Evolutionary conservation across 2,113 vertebrate species (phyloP).

Genomic region (Bolborhynchus lineola): DNA sequence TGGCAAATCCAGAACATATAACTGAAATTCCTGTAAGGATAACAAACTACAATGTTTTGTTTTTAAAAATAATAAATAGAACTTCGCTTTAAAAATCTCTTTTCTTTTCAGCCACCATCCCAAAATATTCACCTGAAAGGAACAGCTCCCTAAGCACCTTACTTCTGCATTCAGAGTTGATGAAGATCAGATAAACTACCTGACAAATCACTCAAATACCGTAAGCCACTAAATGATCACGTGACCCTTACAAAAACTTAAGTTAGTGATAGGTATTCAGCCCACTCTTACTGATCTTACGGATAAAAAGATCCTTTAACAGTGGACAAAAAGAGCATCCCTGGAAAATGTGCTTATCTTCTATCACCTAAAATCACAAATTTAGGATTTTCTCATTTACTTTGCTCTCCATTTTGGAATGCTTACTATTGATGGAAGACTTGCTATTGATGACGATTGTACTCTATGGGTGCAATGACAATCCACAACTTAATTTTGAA

Average conservation of each 20-base stretch:
- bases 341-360: neutral
- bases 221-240: neutral
- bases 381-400: neutral
- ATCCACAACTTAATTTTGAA: neutral
- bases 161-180: neutral
- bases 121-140: neutral
- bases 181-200: neutral
- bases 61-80: neutral
- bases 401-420: neutral
- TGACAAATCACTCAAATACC: neutral
- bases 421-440: neutral
- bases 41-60: neutral
- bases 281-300: neutral
- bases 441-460: neutral
- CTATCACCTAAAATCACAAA: neutral
- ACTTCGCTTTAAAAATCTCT: neutral
- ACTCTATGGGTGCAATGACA: neutral
- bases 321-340: neutral
- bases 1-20: neutral
- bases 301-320: neutral
- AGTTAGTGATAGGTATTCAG: neutral
- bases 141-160: neutral
- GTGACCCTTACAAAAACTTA: neutral
- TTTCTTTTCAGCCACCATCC: neutral
- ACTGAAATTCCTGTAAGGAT: neutral